phyloP scores from a whole-genome alignment of 1,140 invertebrate genomes.

The Oryctes rhinoceros region DNA sequence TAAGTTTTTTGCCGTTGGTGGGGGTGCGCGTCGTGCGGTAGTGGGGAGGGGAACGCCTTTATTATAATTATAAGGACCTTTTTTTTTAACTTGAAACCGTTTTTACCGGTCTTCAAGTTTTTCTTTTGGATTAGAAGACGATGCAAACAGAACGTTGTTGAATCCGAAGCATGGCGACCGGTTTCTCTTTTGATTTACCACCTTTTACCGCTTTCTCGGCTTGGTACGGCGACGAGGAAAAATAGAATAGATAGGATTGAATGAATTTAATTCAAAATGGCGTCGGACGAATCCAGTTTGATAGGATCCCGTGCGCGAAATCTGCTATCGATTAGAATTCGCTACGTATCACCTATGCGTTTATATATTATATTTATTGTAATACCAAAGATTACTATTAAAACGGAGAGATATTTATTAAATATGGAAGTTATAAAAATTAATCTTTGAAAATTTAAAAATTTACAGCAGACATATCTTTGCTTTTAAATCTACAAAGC shows the following conservation, averaged over 20 bases:
- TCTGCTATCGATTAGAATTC: no score
- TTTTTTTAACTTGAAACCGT: neutral
- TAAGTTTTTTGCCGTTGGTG: conserved; percentile 24
- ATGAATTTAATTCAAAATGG: conserved; percentile 31
- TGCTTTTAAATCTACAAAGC: no score
- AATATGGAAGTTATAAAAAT: no score
- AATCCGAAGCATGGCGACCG: neutral
- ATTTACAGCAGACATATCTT: no score
- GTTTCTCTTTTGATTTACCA: neutral
- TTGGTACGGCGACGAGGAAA: neutral
- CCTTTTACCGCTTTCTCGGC: neutral
- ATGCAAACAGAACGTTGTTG: neutral
- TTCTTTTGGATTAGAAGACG: neutral
- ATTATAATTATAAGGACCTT: neutral
- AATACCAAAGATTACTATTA: no score
- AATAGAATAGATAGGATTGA: conserved; percentile 16
- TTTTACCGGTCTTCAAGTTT: neutral
- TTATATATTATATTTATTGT: no score
- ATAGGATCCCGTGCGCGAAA: neutral
- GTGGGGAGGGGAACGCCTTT: conserved; percentile 26
- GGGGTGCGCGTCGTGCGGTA: neutral
- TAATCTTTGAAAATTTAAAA: no score
- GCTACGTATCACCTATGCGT: no score
- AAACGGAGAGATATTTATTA: no score
- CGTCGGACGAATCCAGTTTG: neutral